Evolutionary conservation across 2,113 vertebrate species (phyloP).

Genomic region (Acanthisitta chloris): DNA sequence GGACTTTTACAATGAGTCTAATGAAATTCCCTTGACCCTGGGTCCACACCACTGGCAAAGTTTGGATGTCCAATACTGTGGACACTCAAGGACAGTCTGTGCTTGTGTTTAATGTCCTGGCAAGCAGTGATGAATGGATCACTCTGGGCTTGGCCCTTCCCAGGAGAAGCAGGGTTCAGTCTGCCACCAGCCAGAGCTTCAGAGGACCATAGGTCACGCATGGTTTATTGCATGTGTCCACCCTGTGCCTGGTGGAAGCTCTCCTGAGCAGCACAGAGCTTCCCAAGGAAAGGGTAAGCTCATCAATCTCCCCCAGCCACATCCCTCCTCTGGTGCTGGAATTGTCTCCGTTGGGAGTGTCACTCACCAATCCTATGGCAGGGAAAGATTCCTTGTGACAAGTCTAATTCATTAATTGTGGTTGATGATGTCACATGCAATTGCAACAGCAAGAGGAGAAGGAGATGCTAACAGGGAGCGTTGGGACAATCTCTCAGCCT

Average conservation of each 20-base stretch:
- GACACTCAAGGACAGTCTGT: neutral
- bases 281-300: neutral
- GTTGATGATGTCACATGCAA: neutral
- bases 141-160: neutral
- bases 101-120: neutral
- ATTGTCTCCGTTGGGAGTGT: accelerated
- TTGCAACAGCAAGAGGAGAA: accelerated
- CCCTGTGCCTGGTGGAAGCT: neutral
- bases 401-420: neutral
- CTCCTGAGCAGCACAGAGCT: neutral
- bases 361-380: neutral
- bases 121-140: neutral
- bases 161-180: neutral
- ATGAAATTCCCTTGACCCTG: too few relatives aligned
- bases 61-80: accelerated
- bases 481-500: neutral
- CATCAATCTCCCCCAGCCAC: neutral
- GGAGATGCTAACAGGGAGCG: accelerated
- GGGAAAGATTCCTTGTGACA: neutral
- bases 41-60: accelerated
- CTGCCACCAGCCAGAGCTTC: neutral
- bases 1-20: accelerated
- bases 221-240: neutral
- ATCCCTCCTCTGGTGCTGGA: neutral
- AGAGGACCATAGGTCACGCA: accelerated